phyloP scores from a whole-genome alignment of 2,113 vertebrate genomes.

The Thunnus maccoyii region DNA sequence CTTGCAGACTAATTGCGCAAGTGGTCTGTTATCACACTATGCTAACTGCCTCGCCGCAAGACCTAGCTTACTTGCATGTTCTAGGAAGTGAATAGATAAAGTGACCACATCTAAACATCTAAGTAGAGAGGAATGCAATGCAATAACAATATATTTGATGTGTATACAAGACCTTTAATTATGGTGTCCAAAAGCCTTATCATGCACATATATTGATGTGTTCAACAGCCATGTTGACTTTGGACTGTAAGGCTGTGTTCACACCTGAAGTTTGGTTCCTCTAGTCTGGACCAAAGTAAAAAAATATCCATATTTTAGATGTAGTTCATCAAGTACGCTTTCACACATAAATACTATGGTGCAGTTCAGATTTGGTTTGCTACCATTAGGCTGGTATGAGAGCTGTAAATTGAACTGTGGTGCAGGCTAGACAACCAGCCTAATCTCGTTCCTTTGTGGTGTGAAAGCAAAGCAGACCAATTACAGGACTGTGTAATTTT shows the following conservation, averaged over 20 bases:
- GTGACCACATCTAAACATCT: background rate
- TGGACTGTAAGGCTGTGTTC: background rate
- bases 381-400: background rate
- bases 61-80: background rate
- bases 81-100: background rate
- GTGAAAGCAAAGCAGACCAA: too few species aligned
- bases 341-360: background rate
- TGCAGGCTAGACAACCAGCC: too few species aligned
- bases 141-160: too few species aligned
- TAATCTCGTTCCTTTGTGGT: too few species aligned
- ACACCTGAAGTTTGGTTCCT: background rate
- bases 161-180: too few species aligned
- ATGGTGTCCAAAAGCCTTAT: too few species aligned
- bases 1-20: background rate
- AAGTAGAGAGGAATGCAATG: background rate
- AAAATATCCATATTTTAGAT: too few species aligned
- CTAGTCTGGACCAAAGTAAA: too few species aligned
- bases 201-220: too few species aligned
- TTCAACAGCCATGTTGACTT: background rate
- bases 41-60: background rate
- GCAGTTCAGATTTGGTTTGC: background rate
- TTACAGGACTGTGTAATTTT: too few species aligned
- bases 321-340: background rate
- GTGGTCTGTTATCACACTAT: background rate
- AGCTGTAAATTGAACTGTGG: background rate